These are phyloP conservation scores for Micromys minutus DNA, from an alignment of 2,113 vertebrate genomes.

Conservation along the genomic window DNA sequence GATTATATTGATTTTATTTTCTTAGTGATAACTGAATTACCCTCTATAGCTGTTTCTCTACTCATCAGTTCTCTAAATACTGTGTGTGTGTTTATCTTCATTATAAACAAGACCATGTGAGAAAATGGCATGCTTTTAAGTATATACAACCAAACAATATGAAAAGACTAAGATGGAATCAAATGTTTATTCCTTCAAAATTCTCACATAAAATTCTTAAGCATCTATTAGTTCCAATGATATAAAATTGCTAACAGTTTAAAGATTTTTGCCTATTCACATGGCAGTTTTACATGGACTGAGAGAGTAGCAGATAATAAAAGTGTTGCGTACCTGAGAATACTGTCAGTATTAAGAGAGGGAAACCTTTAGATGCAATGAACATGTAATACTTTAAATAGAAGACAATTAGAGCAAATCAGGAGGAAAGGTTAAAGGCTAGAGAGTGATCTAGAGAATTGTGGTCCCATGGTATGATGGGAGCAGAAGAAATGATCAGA, in stretches of 20 bases:
- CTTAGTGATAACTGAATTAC: not conserved
- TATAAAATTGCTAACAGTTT: not conserved
- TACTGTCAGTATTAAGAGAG: not conserved
- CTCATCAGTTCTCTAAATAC: not conserved
- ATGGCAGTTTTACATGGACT: not conserved
- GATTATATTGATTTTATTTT: not conserved
- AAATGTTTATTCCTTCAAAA: not conserved
- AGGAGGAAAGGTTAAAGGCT: not conserved
- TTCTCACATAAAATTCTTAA: not conserved
- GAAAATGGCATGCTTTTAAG: not conserved
- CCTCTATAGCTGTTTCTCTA: not conserved
- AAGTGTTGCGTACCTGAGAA: not conserved
- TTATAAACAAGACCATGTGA: not conserved
- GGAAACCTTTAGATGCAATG: not conserved
- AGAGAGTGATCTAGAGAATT: not conserved
- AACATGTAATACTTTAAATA: not conserved
- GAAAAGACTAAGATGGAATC: not conserved
- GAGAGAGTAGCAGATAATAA: constrained; percentile 11
- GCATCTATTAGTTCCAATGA: not conserved
- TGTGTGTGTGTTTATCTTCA: not conserved
- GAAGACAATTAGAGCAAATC: not conserved
- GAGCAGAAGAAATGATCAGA: not conserved
- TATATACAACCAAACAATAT: not conserved
- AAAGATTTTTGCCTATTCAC: not conserved
- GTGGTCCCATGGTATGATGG: not conserved